Evolutionary conservation across 2,888 invertebrate species (phyloP).

Genomic region (Eristalis arbustorum): DNA sequence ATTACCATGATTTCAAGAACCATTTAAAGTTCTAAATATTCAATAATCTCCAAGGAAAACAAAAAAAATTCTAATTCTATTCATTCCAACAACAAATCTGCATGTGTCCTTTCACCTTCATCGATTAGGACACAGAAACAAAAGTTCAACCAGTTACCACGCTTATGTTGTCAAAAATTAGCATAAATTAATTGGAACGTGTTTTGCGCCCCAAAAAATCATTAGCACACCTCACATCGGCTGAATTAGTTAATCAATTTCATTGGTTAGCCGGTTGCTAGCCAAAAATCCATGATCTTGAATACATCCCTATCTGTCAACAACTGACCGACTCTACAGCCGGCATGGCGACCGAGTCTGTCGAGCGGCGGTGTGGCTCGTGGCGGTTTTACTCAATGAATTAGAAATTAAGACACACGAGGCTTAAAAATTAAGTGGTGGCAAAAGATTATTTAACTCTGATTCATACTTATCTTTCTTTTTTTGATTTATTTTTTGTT

Average conservation of each 20-base stretch:
- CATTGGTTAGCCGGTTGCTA: constrained; percentile 1
- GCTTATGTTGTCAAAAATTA: background rate
- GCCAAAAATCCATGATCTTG: constrained; percentile 5
- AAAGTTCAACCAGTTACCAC: background rate
- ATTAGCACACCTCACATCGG: background rate
- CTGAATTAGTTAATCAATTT: constrained; percentile 3
- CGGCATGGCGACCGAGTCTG: constrained; percentile 21
- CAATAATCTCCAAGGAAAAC: background rate
- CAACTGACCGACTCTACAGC: background rate
- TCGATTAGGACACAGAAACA: background rate
- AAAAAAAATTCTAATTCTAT: no score
- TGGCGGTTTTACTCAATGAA: constrained; percentile 31
- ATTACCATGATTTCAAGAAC: background rate
- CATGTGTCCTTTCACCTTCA: background rate
- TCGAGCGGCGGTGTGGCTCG: background rate
- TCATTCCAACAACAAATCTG: constrained; percentile 2
- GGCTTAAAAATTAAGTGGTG: background rate
- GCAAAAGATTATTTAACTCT: background rate
- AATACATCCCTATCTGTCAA: background rate
- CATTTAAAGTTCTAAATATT: no score
- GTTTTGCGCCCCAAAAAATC: background rate
- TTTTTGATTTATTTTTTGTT: constrained; percentile 72
- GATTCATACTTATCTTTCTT: background rate
- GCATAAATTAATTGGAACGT: background rate
- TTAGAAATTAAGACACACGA: constrained; percentile 9